A percentile compares a stretch with the other conserved stretches of the same genome.
Evolutionary conservation across 2,797 vertebrate species (phyloP).

Genomic region (Typhlichthys subterraneus): DNA sequence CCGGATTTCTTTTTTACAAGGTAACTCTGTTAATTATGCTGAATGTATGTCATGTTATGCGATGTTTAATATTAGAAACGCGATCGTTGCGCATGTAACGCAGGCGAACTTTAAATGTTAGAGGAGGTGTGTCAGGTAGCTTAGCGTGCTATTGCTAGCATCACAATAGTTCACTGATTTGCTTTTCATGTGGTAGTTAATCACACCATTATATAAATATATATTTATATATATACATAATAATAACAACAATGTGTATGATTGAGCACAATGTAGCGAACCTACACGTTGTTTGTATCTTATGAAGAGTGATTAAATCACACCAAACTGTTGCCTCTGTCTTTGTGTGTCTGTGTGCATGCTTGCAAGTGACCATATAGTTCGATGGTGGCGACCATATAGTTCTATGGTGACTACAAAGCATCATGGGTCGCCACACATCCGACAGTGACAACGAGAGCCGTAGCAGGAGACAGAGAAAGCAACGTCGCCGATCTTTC

Average conservation of each 20-base stretch:
- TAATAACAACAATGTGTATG: not conserved
- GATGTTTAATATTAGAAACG: not conserved
- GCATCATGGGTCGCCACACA: constrained; percentile 87
- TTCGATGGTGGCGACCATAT: constrained; percentile 23
- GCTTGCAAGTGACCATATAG: too few relatives aligned
- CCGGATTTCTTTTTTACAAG: constrained; percentile 26
- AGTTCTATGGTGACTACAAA: constrained; percentile 33
- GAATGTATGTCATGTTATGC: fast-evolving
- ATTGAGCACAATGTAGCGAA: not conserved
- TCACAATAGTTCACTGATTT: not conserved
- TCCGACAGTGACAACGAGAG: constrained; percentile 91
- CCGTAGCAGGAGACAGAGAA: constrained; percentile 85
- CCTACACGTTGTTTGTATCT: not conserved
- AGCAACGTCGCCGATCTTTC: constrained; percentile 82
- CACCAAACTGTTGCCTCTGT: not conserved
- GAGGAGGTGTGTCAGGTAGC: constrained; percentile 41
- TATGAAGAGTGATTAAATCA: not conserved
- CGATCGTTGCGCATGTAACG: not conserved
- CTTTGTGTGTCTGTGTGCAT: constrained; percentile 13
- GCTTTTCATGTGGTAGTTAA: not conserved
- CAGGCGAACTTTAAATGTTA: not conserved
- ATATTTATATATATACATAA: not conserved
- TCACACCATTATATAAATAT: too few relatives aligned
- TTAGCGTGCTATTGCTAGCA: constrained; percentile 23
- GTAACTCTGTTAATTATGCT: not conserved